Evolutionary conservation across 2,888 invertebrate species (phyloP).

Genomic region (Pristionchus mayeri): DNA sequence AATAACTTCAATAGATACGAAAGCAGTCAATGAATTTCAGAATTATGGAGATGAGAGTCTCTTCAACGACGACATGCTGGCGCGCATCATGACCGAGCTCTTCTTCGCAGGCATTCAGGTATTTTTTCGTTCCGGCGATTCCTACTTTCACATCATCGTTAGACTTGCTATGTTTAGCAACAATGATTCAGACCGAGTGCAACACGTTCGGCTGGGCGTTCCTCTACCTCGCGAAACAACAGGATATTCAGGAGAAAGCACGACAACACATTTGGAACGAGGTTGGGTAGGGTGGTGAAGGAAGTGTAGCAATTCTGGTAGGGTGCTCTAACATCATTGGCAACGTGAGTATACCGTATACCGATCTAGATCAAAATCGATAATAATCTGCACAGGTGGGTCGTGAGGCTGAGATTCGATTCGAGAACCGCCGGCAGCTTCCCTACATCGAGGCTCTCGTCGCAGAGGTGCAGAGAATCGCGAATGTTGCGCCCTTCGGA

Average conservation of each 20-base stretch:
- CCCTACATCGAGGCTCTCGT: conserved; percentile 48
- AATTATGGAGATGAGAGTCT: not conserved
- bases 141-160: too few species aligned
- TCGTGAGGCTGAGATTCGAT: not conserved
- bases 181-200: conserved; percentile 40
- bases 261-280: conserved; percentile 32
- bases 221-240: conserved; percentile 27
- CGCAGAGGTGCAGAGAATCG: conserved; percentile 38
- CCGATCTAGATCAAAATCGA: too few species aligned
- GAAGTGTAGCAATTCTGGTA: too few species aligned
- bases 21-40: too few species aligned
- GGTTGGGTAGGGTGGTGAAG: too few species aligned
- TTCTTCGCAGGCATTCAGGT: conserved; percentile 51
- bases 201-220: conserved; percentile 51
- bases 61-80: conserved; percentile 39
- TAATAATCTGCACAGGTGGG: conserved; percentile 12
- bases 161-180: too few species aligned
- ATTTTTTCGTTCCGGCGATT: too few species aligned
- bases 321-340: too few species aligned
- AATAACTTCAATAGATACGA: too few species aligned
- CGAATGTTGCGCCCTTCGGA: conserved; percentile 24
- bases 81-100: conserved; percentile 47
- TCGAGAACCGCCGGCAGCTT: conserved; percentile 13
- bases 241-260: conserved; percentile 31
- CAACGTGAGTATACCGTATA: too few species aligned